Base-by-base conservation (phyloP, 2,797 vertebrate genomes). In the Vespertilio murinus region DNA sequence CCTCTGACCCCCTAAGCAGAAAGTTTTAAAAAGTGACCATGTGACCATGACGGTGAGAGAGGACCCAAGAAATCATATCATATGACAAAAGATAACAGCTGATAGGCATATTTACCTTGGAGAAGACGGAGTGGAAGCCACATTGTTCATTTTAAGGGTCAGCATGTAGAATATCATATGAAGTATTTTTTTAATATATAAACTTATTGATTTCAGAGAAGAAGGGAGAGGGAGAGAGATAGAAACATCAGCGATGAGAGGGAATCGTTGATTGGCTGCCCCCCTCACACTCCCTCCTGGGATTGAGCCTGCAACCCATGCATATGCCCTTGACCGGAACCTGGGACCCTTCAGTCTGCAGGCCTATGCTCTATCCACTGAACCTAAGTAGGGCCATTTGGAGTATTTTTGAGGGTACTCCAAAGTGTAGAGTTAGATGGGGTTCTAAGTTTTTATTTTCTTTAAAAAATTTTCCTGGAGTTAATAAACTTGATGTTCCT, bases 401-500 rank as follows among this genome's bases (percentile, higher is more conserved):
- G 28, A 61, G 28, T 61, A 77, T 35, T 56, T 45, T 67, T 61
- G 23, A 22, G 12, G 5, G 64, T 93, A 61, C 17, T 70, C 42
- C n/a, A 54, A 91, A 86, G 40, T 18, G 5, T 81, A 52, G 54
- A 82, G 16, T 91, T 92, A 74, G 59, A 42, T 28, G 13, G 52
- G 16, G 33, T 73, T 75, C 38, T 84, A 67, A 75, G 38, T 91
- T 91, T 73, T 73, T n/a, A 81, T 91, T 88, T 93, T 54, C 38
- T 95, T 93, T 59, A 77, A 81, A 91, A 91, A 30, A 23, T 81
- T 84, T 89, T 84, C 16, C 12, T 85, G 30, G 14, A 77, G 54
- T 96, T 94, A 73, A 40, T 88, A n/a, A 88, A 70, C 65, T 82
- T 90, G 9, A n/a, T 42, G 28, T 94, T 95, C 23, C 47, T 49